phyloP scores from a whole-genome alignment of 2,888 invertebrate genomes.

The Drosophila lutescens region DNA sequence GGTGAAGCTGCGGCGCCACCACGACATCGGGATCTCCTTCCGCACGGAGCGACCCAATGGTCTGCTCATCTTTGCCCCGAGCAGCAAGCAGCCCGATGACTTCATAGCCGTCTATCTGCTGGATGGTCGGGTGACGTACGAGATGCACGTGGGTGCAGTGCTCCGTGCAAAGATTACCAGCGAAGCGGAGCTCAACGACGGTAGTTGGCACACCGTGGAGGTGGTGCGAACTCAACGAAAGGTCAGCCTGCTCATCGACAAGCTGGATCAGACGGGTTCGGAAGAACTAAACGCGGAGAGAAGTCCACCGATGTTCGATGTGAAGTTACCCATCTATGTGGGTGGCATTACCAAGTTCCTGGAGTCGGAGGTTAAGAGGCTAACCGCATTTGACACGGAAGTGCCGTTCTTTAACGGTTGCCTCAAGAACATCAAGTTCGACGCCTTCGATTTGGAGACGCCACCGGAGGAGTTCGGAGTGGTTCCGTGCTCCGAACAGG shows the following conservation, averaged over 20 bases:
- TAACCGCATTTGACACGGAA: conserved; percentile 68
- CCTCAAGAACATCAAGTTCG: conserved; percentile 90
- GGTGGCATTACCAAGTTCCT: conserved; percentile 89
- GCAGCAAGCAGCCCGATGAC: conserved; percentile 87
- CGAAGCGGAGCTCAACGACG: conserved; percentile 87
- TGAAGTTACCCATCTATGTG: conserved; percentile 90
- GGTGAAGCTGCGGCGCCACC: conserved; percentile 87
- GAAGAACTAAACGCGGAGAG: conserved; percentile 86
- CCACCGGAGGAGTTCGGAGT: conserved; percentile 87
- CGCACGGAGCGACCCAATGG: conserved; percentile 90
- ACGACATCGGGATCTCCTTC: conserved; percentile 91
- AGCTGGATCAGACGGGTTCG: conserved; percentile 58
- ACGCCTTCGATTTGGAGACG: conserved; percentile 87
- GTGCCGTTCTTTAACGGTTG: conserved; percentile 90
- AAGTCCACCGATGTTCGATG: conserved; percentile 85
- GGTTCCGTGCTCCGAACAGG: conserved; percentile 91
- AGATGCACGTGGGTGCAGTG: conserved; percentile 88
- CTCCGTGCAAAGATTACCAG: conserved; percentile 87
- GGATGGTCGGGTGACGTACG: conserved; percentile 89
- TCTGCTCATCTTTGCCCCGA: conserved; percentile 92
- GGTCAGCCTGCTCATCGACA: conserved; percentile 85
- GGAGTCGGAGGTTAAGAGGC: conserved; percentile 84
- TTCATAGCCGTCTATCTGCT: conserved; percentile 91
- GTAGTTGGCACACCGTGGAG: conserved; percentile 91
- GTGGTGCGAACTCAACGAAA: conserved; percentile 87